These are phyloP conservation scores for Sminthopsis crassicaudata DNA, from an alignment of 2,113 vertebrate genomes.

Conservation along the genomic window DNA sequence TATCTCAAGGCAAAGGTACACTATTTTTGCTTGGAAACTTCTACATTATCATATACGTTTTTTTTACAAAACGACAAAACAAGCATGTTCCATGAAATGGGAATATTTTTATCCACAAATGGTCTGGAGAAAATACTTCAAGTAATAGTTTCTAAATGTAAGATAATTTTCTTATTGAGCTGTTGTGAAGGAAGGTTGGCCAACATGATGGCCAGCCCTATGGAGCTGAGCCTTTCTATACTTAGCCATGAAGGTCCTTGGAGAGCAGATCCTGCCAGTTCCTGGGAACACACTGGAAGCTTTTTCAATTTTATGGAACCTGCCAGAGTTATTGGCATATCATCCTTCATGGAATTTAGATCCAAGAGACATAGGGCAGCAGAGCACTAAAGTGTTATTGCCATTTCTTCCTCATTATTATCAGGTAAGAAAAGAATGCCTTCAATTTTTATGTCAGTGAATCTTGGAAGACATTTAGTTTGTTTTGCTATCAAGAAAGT, in stretches of 20 bases:
- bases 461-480: neutral
- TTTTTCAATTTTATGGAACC: neutral
- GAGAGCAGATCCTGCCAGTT: neutral
- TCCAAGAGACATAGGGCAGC: neutral
- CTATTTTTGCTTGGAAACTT: neutral
- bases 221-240: neutral
- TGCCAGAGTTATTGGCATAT: neutral
- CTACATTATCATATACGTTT: neutral
- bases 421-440: neutral
- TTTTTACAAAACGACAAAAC: neutral
- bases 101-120: fast-evolving
- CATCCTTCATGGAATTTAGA: neutral
- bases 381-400: neutral
- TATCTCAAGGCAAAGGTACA: neutral
- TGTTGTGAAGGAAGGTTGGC: neutral
- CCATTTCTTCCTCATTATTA: neutral
- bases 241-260: neutral
- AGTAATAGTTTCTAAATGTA: neutral
- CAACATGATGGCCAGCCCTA: neutral
- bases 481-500: neutral
- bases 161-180: neutral
- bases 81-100: neutral
- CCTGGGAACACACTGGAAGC: neutral
- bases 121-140: neutral
- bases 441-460: neutral